Conservation (phyloP, 2,888 invertebrate species). For the Andrena bicolor region DNA sequence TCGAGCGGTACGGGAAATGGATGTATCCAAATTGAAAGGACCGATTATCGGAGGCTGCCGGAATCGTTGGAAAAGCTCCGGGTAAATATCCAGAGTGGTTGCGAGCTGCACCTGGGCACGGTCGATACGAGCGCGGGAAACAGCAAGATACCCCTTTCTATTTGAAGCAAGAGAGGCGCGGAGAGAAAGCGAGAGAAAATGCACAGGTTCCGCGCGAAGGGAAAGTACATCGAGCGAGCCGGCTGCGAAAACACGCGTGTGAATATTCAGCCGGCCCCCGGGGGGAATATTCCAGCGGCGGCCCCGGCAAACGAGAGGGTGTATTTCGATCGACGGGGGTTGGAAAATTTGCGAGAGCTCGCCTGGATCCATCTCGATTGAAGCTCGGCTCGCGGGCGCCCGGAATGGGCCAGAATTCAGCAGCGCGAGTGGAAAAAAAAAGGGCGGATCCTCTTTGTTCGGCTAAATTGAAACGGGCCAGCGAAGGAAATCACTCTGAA, state of each 20-base stretch:
- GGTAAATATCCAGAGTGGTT: slow-evolving; percentile 52
- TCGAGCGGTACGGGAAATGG: slow-evolving; percentile 14
- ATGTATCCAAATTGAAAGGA: slow-evolving; percentile 42
- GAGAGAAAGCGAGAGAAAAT: background rate
- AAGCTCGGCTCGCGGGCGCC: background rate
- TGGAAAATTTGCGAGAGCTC: too few species aligned
- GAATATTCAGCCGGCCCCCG: slow-evolving; percentile 40
- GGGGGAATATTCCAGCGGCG: slow-evolving; percentile 34
- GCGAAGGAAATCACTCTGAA: background rate
- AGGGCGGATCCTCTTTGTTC: background rate
- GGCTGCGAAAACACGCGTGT: slow-evolving; percentile 44
- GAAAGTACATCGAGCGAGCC: slow-evolving; percentile 53
- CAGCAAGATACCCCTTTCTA: slow-evolving; percentile 44
- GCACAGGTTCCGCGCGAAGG: slow-evolving; percentile 32
- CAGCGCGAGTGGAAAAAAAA: background rate
- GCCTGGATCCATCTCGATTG: too few species aligned
- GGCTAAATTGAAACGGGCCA: slow-evolving; percentile 11
- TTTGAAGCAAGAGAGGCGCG: slow-evolving; percentile 35
- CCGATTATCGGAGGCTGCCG: slow-evolving; percentile 41
- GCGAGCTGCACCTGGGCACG: slow-evolving; percentile 26
- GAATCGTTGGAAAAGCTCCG: slow-evolving; percentile 34
- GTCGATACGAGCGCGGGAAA: slow-evolving; percentile 51
- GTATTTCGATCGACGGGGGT: background rate
- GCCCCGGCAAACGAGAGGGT: too few species aligned
- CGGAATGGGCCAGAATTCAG: background rate